These are phyloP conservation scores for Dissostichus mawsoni DNA, from an alignment of 2,113 vertebrate species.

Conservation along the genomic window DNA sequence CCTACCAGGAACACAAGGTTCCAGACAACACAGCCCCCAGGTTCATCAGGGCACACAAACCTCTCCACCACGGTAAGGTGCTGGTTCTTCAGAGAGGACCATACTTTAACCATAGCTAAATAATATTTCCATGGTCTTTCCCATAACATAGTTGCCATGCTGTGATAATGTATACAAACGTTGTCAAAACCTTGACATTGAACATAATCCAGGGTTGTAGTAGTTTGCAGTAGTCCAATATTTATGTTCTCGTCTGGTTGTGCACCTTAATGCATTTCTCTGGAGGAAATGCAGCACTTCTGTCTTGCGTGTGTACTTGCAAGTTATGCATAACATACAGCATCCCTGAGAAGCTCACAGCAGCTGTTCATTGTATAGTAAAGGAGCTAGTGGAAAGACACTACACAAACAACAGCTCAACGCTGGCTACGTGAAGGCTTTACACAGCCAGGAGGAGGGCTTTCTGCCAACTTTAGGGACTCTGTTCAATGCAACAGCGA, in stretches of 20 bases:
- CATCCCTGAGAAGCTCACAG: slow-evolving; percentile 39
- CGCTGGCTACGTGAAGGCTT: background rate
- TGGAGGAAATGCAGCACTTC: slow-evolving; percentile 13
- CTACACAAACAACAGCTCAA: slow-evolving; percentile 51
- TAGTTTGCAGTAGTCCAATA: background rate
- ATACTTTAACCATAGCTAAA: background rate
- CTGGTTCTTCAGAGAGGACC: no score
- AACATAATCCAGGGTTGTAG: background rate
- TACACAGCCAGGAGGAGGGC: background rate
- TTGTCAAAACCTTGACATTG: background rate
- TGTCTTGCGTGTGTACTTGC: slow-evolving; percentile 27
- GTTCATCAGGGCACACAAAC: no score
- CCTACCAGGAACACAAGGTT: no score
- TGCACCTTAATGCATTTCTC: background rate
- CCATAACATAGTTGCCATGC: background rate
- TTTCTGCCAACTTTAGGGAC: slow-evolving; percentile 33
- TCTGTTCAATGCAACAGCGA: background rate
- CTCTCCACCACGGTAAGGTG: no score
- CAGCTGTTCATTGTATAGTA: slow-evolving; percentile 50
- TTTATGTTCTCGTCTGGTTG: background rate
- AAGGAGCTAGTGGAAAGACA: slow-evolving; percentile 6
- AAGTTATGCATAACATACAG: slow-evolving; percentile 30
- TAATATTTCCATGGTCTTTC: background rate
- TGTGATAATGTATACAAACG: background rate
- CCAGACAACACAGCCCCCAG: no score